A percentile compares a stretch with the other conserved stretches of the same genome.
phyloP scores from a whole-genome alignment of 2,797 vertebrate species.

The Hyperoplus lanceolatus region DNA sequence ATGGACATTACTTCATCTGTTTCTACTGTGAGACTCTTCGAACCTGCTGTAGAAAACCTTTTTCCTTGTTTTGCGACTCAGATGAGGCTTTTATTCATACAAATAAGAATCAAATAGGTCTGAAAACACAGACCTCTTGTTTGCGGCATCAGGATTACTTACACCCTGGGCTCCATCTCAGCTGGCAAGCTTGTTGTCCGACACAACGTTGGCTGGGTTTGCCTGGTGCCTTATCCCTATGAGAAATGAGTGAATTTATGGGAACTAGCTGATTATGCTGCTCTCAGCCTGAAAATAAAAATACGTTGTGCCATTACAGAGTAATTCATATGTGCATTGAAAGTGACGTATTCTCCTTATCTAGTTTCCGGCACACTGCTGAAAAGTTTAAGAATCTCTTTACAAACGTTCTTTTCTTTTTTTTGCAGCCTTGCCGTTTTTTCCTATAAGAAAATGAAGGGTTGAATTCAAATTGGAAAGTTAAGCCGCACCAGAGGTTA shows the following conservation, averaged over 20 bases:
- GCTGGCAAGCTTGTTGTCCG: slow-evolving; percentile 39
- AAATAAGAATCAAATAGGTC: slow-evolving; percentile 5
- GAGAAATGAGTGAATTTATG: slow-evolving; percentile 48
- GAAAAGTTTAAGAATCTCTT: slow-evolving; percentile 67
- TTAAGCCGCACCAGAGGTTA: slow-evolving; percentile 62
- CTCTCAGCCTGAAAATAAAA: slow-evolving; percentile 46
- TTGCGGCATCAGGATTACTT: slow-evolving; percentile 12
- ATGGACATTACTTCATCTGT: neutral
- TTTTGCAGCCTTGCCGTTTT: slow-evolving; percentile 66
- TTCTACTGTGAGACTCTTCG: neutral
- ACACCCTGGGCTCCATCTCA: slow-evolving; percentile 45
- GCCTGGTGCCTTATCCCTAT: slow-evolving; percentile 28
- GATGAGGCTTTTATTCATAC: slow-evolving; percentile 7
- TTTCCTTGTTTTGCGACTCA: neutral
- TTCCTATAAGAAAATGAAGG: slow-evolving; percentile 51
- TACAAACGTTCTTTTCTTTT: slow-evolving; percentile 57
- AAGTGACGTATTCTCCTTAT: slow-evolving; percentile 73
- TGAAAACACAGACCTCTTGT: slow-evolving; percentile 23
- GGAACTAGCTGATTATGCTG: slow-evolving; percentile 51
- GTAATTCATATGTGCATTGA: slow-evolving; percentile 52
- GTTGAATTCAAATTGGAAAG: slow-evolving; percentile 71
- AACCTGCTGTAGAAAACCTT: neutral
- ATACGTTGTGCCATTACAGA: slow-evolving; percentile 41
- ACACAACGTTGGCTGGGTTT: slow-evolving; percentile 44
- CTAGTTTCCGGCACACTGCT: slow-evolving; percentile 57